Evolutionary conservation across 1,140 invertebrate genomes (phyloP), one percentile per base, ranked within the genome.

Genomic region (Mercenaria mercenaria): DNA sequence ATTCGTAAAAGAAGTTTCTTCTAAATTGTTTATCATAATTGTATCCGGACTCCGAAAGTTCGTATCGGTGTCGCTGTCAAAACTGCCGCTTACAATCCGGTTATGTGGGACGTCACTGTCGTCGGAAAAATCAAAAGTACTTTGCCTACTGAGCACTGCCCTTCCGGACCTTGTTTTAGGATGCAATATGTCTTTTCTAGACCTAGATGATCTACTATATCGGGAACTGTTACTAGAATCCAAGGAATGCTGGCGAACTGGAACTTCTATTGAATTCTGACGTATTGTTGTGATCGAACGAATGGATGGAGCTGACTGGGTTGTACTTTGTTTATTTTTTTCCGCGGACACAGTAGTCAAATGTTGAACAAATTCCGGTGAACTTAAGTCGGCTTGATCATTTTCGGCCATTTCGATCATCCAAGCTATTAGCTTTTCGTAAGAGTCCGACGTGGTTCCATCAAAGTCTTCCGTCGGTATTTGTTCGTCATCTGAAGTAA

Each of bases 291-390:
- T 56, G 3, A 43, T 41, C n/a, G 37, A 50, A 10, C 43, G 43
- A n/a, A 8, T 23, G 1, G 37, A 76, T 32, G 37, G 11, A n/a
- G 23, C n/a, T 2, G 43, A 43, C 34, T 26, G 72, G 2, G 20
- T 32, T 76, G 80, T 8, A 23, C 3, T 20, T 15, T 50, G 43
- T n/a, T 67, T 0, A 18, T 69, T 39, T 76, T 85, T 85, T 18
- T 85, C 69, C 1, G 83, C 69, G 37, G 41, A 85, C n/a, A 56
- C 83, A 13, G 83, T 74, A 1, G 83, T 85, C 32, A 85, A 52
- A 50, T 85, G 83, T 85, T 85, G 67, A 37, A 85, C 83, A 69
- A 74, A 85, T 37, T n/a, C 43, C 4, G 83, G 83, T 37, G 83
- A 85, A 37, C 47, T 26, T 13, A 85, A 23, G 15, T 84, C 81